These are phyloP conservation scores for Aphelocoma californica DNA, from an alignment of 2,797 vertebrate genomes.

Conservation along the genomic window DNA sequence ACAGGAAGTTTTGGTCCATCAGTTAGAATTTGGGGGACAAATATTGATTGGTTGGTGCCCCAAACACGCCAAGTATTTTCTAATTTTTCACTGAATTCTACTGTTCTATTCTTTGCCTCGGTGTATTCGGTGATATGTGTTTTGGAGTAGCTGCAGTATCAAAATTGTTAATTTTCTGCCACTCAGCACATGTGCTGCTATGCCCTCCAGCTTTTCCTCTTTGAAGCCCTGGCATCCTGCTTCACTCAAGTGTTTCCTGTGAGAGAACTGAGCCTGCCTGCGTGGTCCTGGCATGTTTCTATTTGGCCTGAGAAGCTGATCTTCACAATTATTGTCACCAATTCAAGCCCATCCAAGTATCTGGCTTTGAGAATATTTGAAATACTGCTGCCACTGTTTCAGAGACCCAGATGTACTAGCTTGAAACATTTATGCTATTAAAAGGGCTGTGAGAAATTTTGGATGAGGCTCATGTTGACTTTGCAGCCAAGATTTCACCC, in stretches of 20 bases:
- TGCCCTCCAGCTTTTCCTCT: background rate
- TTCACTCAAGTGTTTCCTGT: background rate
- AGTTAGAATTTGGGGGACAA: background rate
- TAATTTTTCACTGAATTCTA: background rate
- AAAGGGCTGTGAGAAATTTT: slow-evolving; percentile 56
- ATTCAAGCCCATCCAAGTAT: slow-evolving; percentile 52
- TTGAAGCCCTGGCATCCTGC: slow-evolving; percentile 15
- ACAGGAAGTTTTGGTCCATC: background rate
- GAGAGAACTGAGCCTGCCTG: slow-evolving; percentile 14
- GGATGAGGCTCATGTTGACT: background rate
- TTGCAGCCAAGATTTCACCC: slow-evolving; percentile 22
- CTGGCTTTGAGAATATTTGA: slow-evolving; percentile 49
- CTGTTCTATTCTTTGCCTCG: background rate
- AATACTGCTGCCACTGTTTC: slow-evolving; percentile 56
- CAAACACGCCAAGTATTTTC: background rate
- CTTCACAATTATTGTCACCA: slow-evolving; percentile 28
- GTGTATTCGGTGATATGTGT: background rate
- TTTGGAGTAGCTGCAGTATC: background rate
- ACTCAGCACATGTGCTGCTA: background rate
- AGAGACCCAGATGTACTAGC: slow-evolving; percentile 42
- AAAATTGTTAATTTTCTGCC: slow-evolving; percentile 18
- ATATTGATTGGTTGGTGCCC: background rate
- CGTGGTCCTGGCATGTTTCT: background rate
- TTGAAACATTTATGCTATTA: slow-evolving; percentile 44
- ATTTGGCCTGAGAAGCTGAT: slow-evolving; percentile 25